These are phyloP conservation scores for Andrena bucephala DNA, from an alignment of 2,888 invertebrate genomes.

Conservation along the genomic window DNA sequence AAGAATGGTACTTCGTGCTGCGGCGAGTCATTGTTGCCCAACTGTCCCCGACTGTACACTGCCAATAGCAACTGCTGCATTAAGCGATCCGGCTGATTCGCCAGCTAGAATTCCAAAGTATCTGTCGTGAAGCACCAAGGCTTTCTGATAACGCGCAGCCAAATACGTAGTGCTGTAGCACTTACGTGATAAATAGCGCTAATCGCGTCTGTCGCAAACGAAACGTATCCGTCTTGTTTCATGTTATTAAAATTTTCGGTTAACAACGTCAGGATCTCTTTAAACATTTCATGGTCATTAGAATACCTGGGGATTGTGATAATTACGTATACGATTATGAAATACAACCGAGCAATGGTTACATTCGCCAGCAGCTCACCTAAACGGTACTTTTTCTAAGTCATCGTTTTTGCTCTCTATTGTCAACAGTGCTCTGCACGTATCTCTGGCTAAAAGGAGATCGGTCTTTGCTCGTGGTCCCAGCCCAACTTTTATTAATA, in stretches of 20 bases:
- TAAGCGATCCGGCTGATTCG: constrained; percentile 87
- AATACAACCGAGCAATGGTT: background rate
- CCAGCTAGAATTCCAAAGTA: constrained; percentile 83
- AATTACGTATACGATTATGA: constrained; percentile 1
- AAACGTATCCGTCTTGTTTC: constrained; percentile 86
- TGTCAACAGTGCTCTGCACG: constrained; percentile 87
- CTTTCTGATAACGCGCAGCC: background rate
- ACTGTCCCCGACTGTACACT: constrained; percentile 62
- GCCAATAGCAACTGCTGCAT: constrained; percentile 73
- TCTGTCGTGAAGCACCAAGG: background rate
- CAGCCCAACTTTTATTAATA: constrained; percentile 91
- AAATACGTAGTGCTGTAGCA: background rate
- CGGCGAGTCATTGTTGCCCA: constrained; percentile 57
- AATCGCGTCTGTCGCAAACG: constrained; percentile 87
- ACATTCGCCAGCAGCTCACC: constrained; percentile 70
- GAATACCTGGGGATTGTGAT: constrained; percentile 80
- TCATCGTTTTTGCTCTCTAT: constrained; percentile 83
- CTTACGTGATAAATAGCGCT: constrained; percentile 87
- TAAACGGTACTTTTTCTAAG: constrained; percentile 81
- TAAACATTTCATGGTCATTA: constrained; percentile 87
- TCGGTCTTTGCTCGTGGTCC: constrained; percentile 86
- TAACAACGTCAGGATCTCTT: constrained; percentile 85
- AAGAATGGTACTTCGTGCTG: constrained; percentile 50
- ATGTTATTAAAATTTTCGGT: constrained; percentile 84
- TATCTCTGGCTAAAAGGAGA: constrained; percentile 87